These are phyloP conservation scores for Paratrypauchen microcephalus DNA, from an alignment of 2,797 vertebrate genomes.

Conservation along the genomic window DNA sequence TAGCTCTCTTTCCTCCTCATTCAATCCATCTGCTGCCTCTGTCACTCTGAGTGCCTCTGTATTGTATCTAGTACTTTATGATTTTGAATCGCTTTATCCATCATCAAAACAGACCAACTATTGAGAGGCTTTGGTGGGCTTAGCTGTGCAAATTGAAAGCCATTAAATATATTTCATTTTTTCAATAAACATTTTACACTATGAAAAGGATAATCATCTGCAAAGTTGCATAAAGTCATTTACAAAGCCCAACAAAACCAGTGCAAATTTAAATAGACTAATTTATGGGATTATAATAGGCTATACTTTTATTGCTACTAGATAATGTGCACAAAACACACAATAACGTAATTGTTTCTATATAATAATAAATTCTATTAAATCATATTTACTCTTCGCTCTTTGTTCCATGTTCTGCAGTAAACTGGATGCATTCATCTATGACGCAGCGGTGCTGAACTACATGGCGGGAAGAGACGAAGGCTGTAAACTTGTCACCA, in stretches of 20 bases:
- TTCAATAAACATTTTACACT: neutral
- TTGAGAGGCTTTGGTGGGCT: neutral
- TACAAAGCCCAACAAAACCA: neutral
- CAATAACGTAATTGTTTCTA: too few relatives aligned
- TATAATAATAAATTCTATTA: too few relatives aligned
- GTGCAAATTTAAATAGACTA: neutral
- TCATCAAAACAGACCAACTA: slow-evolving; percentile 18
- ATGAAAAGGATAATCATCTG: neutral
- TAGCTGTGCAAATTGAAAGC: neutral
- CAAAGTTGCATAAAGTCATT: neutral
- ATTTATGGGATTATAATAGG: neutral
- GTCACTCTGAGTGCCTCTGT: slow-evolving; percentile 25
- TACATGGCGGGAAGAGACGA: slow-evolving; percentile 99
- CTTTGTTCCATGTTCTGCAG: slow-evolving; percentile 63
- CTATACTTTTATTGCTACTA: neutral
- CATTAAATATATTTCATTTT: neutral
- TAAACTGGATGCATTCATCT: slow-evolving; percentile 98
- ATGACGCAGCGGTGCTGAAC: slow-evolving; percentile 96
- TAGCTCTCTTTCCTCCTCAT: slow-evolving; percentile 15
- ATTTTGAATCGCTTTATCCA: slow-evolving; percentile 26
- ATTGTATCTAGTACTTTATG: slow-evolving; percentile 21
- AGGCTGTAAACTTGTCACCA: slow-evolving; percentile 97
- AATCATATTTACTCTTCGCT: neutral
- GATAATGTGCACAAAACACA: too few relatives aligned
- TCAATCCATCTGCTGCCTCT: slow-evolving; percentile 25